Conservation (phyloP, 92 coral and sea anemone species). For the Chrysogorgia sp. region DNA sequence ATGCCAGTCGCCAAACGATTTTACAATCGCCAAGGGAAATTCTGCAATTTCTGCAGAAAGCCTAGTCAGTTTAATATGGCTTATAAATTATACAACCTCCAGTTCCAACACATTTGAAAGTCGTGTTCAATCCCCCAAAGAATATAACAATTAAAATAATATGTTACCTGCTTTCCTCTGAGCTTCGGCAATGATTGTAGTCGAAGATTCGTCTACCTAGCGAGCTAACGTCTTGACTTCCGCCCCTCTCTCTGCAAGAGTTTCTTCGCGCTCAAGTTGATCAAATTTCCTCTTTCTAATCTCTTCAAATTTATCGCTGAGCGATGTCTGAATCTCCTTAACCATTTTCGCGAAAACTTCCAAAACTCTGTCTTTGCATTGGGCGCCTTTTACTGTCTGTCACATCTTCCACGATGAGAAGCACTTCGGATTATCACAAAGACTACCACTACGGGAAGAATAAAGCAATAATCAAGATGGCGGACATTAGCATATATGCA, state of each 20-base stretch:
- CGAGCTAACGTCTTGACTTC: not conserved
- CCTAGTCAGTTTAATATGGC: no score
- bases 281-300: not conserved
- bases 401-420: slow-evolving; percentile 6
- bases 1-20: no score
- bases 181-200: slow-evolving; percentile 4
- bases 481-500: not conserved
- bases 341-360: slow-evolving; percentile 2
- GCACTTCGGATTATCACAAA: not conserved
- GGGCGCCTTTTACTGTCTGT: not conserved
- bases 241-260: not conserved
- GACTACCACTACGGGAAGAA: not conserved
- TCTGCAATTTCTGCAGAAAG: no score
- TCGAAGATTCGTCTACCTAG: not conserved
- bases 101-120: no score
- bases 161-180: slow-evolving; percentile 7
- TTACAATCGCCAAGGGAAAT: no score
- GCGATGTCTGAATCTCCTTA: not conserved
- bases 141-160: not conserved
- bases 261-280: slow-evolving; percentile 5
- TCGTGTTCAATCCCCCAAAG: not conserved
- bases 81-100: no score
- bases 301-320: not conserved
- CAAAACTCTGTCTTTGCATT: slow-evolving; percentile 5
- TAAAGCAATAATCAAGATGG: not conserved